Base-by-base conservation (phyloP, 2,888 invertebrate genomes). In the Phyllotreta striolata region DNA sequence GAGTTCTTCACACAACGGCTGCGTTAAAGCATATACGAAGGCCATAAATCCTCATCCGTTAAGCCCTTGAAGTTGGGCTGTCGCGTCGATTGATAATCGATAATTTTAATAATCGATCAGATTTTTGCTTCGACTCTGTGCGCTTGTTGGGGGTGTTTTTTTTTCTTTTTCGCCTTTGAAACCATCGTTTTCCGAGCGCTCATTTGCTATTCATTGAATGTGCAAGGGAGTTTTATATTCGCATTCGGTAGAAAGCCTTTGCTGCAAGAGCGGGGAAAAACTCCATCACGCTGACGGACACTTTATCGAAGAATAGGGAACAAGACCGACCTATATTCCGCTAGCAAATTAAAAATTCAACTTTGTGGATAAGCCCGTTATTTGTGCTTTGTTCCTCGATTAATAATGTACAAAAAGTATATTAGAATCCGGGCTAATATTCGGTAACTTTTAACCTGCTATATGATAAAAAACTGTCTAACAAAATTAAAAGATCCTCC, bases 181-280 rank as follows among this genome's bases (percentile, higher is more conserved):
- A 41, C 47, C 6, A n/a, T n/a, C n/a, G 58, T 51, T 63, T 63
- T 59, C 55, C 63, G 24, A 56, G 49, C 54, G 13, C 60, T 64
- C 64, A 64, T 64, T 64, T 64, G 56, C 55, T 64, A 64, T 64
- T 64, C 60, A 64, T 64, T 64, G 64, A 59, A 64, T 60, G 60
- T 55, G 55, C 46, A 56, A 55, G 39, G 49, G 51, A 64, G 60
- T 59, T 60, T 60, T 60, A 55, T 63, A 64, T 64, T 47, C 58
- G 63, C 49, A 55, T 60, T 60, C 55, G 41, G 44, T 34, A 43
- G 39, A 56, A 55, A 57, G 55, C 60, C 55, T 60, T 60, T 49
- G 51, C 55, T 51, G 52, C 49, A 39, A 55, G 56, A 14, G 49
- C 49, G 47, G 41, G 13, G 51, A 41, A 49, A 24, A 58, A 60